Base-by-base conservation (phyloP, 2,888 invertebrate species). In the Diloba caeruleocephala region DNA sequence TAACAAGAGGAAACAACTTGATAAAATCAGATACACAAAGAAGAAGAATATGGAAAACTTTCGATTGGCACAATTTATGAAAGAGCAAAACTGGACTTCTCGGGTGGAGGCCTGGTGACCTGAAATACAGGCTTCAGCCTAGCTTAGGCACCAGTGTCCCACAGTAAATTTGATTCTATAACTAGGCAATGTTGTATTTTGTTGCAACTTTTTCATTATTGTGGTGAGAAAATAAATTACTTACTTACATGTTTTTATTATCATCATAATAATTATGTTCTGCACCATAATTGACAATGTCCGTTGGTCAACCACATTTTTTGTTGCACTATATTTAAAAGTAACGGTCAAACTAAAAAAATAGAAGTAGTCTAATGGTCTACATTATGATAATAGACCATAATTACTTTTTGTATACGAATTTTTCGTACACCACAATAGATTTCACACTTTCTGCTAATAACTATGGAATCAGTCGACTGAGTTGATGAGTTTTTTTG, bases 381-480 rank as follows among this genome's bases (percentile, higher is more conserved):
- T 12, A 14, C 9, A 34, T 38, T 53, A 62, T 69, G 39, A 62
- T 46, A 69, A 12, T 13, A 55, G 45, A 32, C 41, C 28, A 60
- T 60, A 62, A 69, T 63, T 63, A 62, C 33, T 62, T 69, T 62
- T 62, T 62, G 56, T 42, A 33, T 19, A 23, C 25, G 46, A 45
- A 42, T 42, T 45, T 39, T 54, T 42, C 7, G 23, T 32, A 25
- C 7, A n/a, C 10, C 15, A 69, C 45, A 69, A 62, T 29, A 3
- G 43, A 8, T 37, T 62, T 37, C 28, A 51, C 49, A 67, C 53
- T 67, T 55, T 69, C 64, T 26, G 46, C 31, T 31, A 67, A 62
- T 13, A 41, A 46, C 28, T 39, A 38, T 29, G 15, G 31, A 46
- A 7, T 3, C n/a, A 28, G 56, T 36, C 13, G 29, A 15, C 4